Evolutionary conservation across 2,113 vertebrate species (phyloP), one percentile per base, ranked within the genome.

Genomic region (Amblyornis subalaris): DNA sequence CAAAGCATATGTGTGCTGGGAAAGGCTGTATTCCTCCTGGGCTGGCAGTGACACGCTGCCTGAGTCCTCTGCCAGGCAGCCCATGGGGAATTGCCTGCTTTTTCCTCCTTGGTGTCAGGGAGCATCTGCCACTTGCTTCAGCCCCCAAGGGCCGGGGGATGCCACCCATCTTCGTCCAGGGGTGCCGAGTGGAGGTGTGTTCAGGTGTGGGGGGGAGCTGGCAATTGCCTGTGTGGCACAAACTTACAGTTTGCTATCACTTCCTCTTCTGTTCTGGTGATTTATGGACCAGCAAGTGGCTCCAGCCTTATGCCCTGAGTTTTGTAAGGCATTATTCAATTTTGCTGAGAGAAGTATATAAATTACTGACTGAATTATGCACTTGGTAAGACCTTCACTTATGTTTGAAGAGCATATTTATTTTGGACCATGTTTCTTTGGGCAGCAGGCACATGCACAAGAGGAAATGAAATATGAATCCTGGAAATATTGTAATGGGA

Each of bases 111-210:
- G 6, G 42, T 3, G 0, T 40, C 48, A 76, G 19, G 26, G 31
- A 79, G 45, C 14, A 13, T 70, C 66, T 71, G 51, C 14, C 26
- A 24, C 50, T 51, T 0, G 1, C 25, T 45, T 70, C 76, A 78
- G 18, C 3, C 24, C 50, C 12, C 0, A 0, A 18, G 13, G 29
- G 8, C 33, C 45, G n/a, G 24, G 17, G 24, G 5, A 44, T 61
- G 53, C 24, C 76, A 40, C 28, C 33, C 31, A 12, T 53, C 31
- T 48, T 35, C 0, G 0, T 20, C 10, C 0, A 0, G 35, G 42
- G 14, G 9, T 65, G 42, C 44, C 0, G 1, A 51, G 9, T 3
- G 1, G 3, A 2, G 48, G 14, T 0, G 1, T n/a, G 51, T n/a
- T 65, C 47, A n/a, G 44, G 14, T 17, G 24, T 28, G 38, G 45